phyloP scores from a whole-genome alignment of 1,140 invertebrate genomes.

The Idris sp. region DNA sequence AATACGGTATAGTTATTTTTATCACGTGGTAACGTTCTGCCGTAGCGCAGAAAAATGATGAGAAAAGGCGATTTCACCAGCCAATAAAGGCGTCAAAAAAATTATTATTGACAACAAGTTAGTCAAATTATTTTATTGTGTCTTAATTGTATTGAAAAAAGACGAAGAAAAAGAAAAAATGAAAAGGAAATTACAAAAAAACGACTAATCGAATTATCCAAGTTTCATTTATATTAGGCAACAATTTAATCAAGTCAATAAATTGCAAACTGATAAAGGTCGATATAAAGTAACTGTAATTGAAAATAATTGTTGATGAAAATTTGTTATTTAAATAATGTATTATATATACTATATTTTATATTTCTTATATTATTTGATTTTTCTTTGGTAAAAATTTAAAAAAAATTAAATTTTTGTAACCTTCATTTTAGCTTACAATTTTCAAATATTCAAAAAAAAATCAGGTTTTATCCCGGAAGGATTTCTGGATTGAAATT shows the following conservation, averaged over 20 bases:
- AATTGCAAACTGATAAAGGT: constrained; percentile 12
- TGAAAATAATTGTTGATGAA: too few species aligned
- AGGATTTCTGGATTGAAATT: too few species aligned
- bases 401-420: too few species aligned
- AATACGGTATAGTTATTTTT: constrained; percentile 59
- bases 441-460: too few species aligned
- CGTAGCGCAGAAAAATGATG: constrained; percentile 59
- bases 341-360: too few species aligned
- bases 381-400: too few species aligned
- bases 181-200: constrained; percentile 16
- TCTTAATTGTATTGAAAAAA: constrained; percentile 29
- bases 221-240: constrained; percentile 2
- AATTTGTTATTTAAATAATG: too few species aligned
- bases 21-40: constrained; percentile 45
- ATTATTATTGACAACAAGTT: constrained; percentile 51
- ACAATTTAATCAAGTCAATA: constrained; percentile 8
- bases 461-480: too few species aligned
- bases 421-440: too few species aligned
- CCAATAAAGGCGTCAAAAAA: constrained; percentile 52
- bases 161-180: too few species aligned
- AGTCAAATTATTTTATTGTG: too few species aligned
- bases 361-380: too few species aligned
- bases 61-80: constrained; percentile 50
- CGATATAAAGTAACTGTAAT: not conserved
- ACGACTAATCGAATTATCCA: constrained; percentile 6